These are phyloP conservation scores for Semaprochilodus insignis DNA, from an alignment of 2,797 vertebrate species.

Conservation along the genomic window DNA sequence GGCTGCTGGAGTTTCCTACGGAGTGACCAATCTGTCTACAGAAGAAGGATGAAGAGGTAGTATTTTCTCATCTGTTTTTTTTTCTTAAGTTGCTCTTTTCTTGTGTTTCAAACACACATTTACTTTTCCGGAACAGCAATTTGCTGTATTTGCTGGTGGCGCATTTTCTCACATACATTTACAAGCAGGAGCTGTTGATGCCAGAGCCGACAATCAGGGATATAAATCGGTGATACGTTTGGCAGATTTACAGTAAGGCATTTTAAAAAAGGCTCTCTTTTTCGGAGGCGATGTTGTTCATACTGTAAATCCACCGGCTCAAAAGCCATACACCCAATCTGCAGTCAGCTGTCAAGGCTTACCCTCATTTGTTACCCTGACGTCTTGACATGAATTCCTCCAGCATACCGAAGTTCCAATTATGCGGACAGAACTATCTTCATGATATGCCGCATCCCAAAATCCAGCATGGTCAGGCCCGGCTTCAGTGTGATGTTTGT, in stretches of 20 bases:
- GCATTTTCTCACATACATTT: background rate
- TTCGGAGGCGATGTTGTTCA: background rate
- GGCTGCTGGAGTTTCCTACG: background rate
- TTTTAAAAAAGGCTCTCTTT: background rate
- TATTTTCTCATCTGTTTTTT: background rate
- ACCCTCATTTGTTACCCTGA: too few species aligned
- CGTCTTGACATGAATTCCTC: too few species aligned
- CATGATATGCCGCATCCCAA: too few species aligned
- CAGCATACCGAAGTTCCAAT: too few species aligned
- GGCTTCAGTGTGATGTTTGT: too few species aligned
- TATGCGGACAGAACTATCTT: too few species aligned
- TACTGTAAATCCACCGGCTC: background rate
- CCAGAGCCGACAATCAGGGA: background rate
- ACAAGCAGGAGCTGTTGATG: background rate
- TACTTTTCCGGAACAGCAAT: background rate
- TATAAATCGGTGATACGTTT: background rate
- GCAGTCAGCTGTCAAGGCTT: background rate
- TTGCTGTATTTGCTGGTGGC: background rate
- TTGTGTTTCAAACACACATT: background rate
- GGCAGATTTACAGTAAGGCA: background rate
- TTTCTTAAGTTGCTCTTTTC: background rate
- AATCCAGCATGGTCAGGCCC: too few species aligned
- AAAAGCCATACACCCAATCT: background rate
- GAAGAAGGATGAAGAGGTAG: background rate
- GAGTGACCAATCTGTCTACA: background rate